These are phyloP conservation scores for Parnassius mnemosyne DNA, from an alignment of 2,888 invertebrate species.

Conservation along the genomic window DNA sequence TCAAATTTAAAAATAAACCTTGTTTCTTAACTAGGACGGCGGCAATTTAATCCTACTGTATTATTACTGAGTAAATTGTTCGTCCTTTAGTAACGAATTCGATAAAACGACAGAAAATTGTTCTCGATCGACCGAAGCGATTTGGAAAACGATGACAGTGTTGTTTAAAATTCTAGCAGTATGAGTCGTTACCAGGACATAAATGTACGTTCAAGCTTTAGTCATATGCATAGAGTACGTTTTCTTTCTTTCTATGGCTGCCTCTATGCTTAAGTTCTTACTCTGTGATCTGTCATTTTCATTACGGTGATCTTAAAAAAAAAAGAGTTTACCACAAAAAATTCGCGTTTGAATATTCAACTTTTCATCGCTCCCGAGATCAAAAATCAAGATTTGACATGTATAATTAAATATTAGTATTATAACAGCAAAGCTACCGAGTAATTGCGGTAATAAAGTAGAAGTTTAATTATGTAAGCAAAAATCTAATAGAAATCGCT, in stretches of 20 bases:
- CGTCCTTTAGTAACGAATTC: constrained; percentile 22
- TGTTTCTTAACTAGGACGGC: constrained; percentile 9
- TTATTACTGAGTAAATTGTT: constrained; percentile 28
- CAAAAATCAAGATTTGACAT: constrained; percentile 12
- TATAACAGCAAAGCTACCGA: constrained; percentile 7
- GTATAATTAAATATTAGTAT: constrained; percentile 19
- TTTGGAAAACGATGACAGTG: constrained; percentile 19
- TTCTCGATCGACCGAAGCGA: constrained; percentile 18
- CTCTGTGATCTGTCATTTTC: too few relatives aligned
- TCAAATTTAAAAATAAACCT: constrained; percentile 14
- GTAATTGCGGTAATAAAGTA: constrained; percentile 20
- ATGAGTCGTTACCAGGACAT: not conserved
- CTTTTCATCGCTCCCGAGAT: not conserved
- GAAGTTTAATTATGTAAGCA: constrained; percentile 21
- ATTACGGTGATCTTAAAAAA: not conserved
- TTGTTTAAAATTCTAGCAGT: constrained; percentile 22
- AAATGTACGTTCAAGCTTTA: not conserved
- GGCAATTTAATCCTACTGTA: constrained; percentile 24
- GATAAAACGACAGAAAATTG: constrained; percentile 26
- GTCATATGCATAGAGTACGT: too few relatives aligned
- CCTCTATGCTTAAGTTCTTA: too few relatives aligned
- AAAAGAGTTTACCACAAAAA: not conserved
- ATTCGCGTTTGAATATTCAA: constrained; percentile 5
- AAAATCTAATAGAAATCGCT: constrained; percentile 19
- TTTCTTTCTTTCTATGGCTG: too few relatives aligned